Conservation (phyloP, 2,888 invertebrate genomes). For the Drosophila paranaensis region DNA sequence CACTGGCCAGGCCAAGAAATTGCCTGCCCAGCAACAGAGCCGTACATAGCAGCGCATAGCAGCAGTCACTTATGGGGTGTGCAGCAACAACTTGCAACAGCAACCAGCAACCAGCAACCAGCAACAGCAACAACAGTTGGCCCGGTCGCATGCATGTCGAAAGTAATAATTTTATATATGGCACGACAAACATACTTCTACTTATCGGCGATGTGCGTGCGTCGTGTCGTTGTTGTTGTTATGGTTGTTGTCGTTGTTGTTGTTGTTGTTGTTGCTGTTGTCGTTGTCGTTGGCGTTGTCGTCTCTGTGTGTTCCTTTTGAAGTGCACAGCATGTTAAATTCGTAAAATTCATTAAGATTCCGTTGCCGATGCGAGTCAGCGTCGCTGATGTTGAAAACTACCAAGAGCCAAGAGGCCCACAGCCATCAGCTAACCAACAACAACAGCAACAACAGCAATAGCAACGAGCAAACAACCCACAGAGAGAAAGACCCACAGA, state of each 20-base stretch:
- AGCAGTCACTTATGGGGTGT: slow-evolving; percentile 50
- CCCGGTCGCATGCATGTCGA: slow-evolving; percentile 72
- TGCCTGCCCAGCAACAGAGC: slow-evolving; percentile 45
- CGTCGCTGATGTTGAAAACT: slow-evolving; percentile 51
- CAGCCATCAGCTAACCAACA: slow-evolving; percentile 35
- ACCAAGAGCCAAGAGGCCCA: slow-evolving; percentile 51
- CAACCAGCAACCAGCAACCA: slow-evolving; percentile 22
- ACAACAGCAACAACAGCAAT: slow-evolving; percentile 7
- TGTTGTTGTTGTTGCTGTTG: slow-evolving; percentile 21
- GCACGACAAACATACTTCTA: slow-evolving; percentile 79
- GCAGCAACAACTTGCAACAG: slow-evolving; percentile 40
- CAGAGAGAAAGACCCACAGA: slow-evolving; percentile 24
- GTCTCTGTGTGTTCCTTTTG: slow-evolving; percentile 75
- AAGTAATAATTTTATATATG: slow-evolving; percentile 80
- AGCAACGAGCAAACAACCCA: slow-evolving; percentile 30
- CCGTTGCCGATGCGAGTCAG: slow-evolving; percentile 75
- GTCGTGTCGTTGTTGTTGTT: slow-evolving; percentile 34
- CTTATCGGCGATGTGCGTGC: slow-evolving; percentile 78
- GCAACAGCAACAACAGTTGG: slow-evolving; percentile 34
- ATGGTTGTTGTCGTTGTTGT: slow-evolving; percentile 5
- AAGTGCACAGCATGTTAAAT: slow-evolving; percentile 81
- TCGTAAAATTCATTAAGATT: slow-evolving; percentile 80
- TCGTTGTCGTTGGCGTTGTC: slow-evolving; percentile 21
- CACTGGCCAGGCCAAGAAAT: slow-evolving; percentile 32
- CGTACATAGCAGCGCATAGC: slow-evolving; percentile 26